Evolutionary conservation across 2,888 invertebrate species (phyloP), one percentile per base, ranked within the genome.

Genomic region (Amblyjoppa fuscipennis): DNA sequence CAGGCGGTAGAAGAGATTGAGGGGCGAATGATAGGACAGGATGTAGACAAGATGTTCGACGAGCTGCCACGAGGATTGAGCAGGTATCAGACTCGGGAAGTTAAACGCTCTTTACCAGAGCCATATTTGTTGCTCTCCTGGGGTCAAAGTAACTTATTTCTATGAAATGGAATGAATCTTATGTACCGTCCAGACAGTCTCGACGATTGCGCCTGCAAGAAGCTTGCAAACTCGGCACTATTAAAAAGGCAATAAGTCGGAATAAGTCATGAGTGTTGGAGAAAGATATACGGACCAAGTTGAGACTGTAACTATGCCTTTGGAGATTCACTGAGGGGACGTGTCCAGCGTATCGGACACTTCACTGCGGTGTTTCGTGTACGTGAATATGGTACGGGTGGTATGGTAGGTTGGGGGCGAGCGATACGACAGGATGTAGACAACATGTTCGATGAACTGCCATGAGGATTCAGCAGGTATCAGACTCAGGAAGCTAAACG

Each of bases 221-320:
- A 2, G 9, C 11, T 41, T 41, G 41, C 41, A 9, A 11, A 41
- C 41, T 41, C 41, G 11, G 41, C 9, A 2, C 11, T 3, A 11
- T 9, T 41, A 11, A 41, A 41, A 41, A 2, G 41, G 1, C 1
- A 41, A 41, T 0, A 11, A 41, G 11, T 11, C 53, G 53, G 6
- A 53, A n/a, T 2, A 53, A 53, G 71, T 75, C 31, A 74, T 59
- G 61, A 53, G 61, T 51, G 49, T 13, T 13, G 13, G n/a, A n/a
- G 51, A 64, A 64, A 76, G 49, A 61, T 64, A 49, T 3, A 34
- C n/a, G 25, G 49, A 66, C 20, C 28, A 51, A 20, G 38, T 20
- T 28, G 20, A 13, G 53, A 56, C 38, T 28, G 9, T 34, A 34
- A 34, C 31, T 64, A 6, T n/a, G 5, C 64, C 5, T 28, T 13